Percentiles rank a stretch among this genome's conserved stretches.
Evolutionary conservation across 1,140 invertebrate genomes (phyloP).

Genomic region (Druon quercuslanigerum): DNA sequence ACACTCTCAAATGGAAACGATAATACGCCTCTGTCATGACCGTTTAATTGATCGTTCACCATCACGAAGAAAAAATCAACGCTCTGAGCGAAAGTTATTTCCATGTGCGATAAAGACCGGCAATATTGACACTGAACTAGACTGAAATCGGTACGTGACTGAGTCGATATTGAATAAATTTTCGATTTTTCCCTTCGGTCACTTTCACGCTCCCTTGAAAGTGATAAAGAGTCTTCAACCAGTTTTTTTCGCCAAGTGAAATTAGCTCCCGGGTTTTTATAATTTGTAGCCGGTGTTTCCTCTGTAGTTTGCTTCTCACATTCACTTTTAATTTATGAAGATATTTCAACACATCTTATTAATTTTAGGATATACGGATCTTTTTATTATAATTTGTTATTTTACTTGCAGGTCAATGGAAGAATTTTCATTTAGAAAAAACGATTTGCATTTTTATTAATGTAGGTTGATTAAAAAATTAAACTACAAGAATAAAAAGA

Average conservation of each 20-base stretch:
- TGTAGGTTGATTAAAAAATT: too few relatives aligned
- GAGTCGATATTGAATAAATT: not conserved
- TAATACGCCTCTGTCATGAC: not conserved
- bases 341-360: not conserved
- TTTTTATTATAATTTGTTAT: not conserved
- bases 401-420: too few relatives aligned
- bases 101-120: conserved; percentile 52
- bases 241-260: not conserved
- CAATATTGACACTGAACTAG: conserved; percentile 44
- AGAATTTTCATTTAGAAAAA: too few relatives aligned
- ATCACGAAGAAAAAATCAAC: conserved; percentile 20
- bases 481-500: too few relatives aligned
- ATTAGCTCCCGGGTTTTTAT: conserved; percentile 13
- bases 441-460: too few relatives aligned
- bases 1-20: not conserved
- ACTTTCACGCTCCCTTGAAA: conserved; percentile 27
- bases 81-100: conserved; percentile 46
- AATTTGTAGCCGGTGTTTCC: conserved; percentile 20
- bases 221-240: conserved; percentile 15
- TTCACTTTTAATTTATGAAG: conserved; percentile 9
- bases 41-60: conserved; percentile 32
- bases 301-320: conserved; percentile 9
- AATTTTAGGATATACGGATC: not conserved
- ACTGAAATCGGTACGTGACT: not conserved
- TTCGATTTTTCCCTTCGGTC: conserved; percentile 3